Evolutionary conservation across 1,140 invertebrate species (phyloP).

Genomic region (Pseudobourletiella spinata): DNA sequence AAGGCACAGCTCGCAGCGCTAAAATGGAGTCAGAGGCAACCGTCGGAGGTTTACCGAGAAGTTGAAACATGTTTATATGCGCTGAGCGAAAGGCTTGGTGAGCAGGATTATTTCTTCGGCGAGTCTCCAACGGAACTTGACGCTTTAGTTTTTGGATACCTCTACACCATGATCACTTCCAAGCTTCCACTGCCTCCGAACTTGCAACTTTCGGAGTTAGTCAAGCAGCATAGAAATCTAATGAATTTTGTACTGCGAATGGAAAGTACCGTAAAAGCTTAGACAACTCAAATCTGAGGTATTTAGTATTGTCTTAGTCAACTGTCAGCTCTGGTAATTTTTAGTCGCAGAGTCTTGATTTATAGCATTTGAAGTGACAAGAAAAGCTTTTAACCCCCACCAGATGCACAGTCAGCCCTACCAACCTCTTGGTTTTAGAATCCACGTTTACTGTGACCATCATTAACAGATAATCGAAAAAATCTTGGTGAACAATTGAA

Average conservation of each 20-base stretch:
- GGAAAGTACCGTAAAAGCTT: slow-evolving; percentile 45
- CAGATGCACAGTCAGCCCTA: no score
- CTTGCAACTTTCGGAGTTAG: slow-evolving; percentile 58
- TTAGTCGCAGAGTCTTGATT: no score
- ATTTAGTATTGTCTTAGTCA: no score
- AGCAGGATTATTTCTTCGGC: slow-evolving; percentile 68
- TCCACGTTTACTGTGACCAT: no score
- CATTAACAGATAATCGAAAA: no score
- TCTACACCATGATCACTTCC: slow-evolving; percentile 86
- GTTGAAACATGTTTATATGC: slow-evolving; percentile 75
- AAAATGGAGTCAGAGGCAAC: slow-evolving; percentile 21
- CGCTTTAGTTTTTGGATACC: slow-evolving; percentile 91
- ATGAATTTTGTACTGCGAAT: slow-evolving; percentile 64
- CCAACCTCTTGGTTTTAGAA: no score
- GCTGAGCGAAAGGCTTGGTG: slow-evolving; percentile 68
- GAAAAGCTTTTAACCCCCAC: no score
- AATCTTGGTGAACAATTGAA: no score
- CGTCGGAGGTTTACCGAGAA: slow-evolving; percentile 28
- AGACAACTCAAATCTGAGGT: no score
- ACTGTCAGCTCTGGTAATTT: no score
- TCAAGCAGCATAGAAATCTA: slow-evolving; percentile 60
- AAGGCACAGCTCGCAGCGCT: slow-evolving; percentile 18
- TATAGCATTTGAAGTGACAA: no score
- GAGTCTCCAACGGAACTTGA: slow-evolving; percentile 82
- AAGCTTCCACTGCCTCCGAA: slow-evolving; percentile 58